A percentile compares a stretch with the other conserved stretches of the same genome.
phyloP scores from a whole-genome alignment of 2,797 vertebrate genomes.

The Cyprinodon diabolis region DNA sequence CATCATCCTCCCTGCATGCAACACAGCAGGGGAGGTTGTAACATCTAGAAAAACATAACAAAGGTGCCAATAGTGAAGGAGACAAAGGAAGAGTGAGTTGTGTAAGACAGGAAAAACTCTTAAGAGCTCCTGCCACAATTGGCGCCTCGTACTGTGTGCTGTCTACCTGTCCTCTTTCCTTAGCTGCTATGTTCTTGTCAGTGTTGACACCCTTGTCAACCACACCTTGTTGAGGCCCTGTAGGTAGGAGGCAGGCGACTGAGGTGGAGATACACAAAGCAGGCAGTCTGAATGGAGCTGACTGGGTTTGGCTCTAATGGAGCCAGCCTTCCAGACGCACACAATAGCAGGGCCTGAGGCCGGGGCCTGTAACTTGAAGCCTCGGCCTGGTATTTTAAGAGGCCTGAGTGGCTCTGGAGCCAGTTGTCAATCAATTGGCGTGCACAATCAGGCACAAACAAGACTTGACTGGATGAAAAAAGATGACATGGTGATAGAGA shows the following conservation, averaged over 20 bases:
- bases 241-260: conserved; percentile 67
- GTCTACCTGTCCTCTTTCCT: conserved; percentile 71
- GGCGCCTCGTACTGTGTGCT: conserved; percentile 69
- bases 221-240: conserved; percentile 69
- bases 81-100: conserved; percentile 70
- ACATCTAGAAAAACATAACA: conserved; percentile 57
- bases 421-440: conserved; percentile 86
- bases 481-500: conserved; percentile 60
- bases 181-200: conserved; percentile 70
- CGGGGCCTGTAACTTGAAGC: conserved; percentile 85
- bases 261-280: conserved; percentile 73
- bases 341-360: conserved; percentile 83
- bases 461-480: conserved; percentile 54
- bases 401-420: conserved; percentile 86
- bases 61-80: conserved; percentile 60
- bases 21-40: conserved; percentile 41
- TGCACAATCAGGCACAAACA: conserved; percentile 78
- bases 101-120: conserved; percentile 65
- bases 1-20: conserved; percentile 39
- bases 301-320: conserved; percentile 74
- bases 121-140: conserved; percentile 67
- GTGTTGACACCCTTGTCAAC: conserved; percentile 73
- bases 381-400: conserved; percentile 85
- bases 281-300: conserved; percentile 77
- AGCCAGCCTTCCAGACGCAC: conserved; percentile 79